A percentile compares a stretch with the other conserved stretches of the same genome.
Evolutionary conservation across 1,140 invertebrate genomes (phyloP).

Genomic region (Euura saliciscinereae): DNA sequence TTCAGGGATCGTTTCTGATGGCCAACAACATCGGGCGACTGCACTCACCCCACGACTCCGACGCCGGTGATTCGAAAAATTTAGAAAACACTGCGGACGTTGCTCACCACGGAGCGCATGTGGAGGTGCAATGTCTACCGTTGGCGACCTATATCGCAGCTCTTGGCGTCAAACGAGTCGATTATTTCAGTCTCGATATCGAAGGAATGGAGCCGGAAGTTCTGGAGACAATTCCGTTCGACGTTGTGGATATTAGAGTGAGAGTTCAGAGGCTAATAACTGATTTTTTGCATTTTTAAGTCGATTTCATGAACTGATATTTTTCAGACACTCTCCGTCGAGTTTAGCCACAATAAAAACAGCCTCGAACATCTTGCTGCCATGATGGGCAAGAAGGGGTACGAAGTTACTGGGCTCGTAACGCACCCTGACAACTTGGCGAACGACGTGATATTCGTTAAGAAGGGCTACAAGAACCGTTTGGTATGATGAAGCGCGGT

Average conservation of each 20-base stretch:
- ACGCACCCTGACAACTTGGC: conserved; percentile 49
- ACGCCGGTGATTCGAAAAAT: not conserved
- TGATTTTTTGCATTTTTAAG: not conserved
- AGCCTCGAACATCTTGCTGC: conserved; percentile 43
- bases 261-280: not conserved
- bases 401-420: conserved; percentile 48
- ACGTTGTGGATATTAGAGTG: conserved; percentile 57
- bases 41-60: conserved; percentile 28
- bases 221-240: conserved; percentile 62
- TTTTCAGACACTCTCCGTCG: conserved; percentile 51
- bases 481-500: no score
- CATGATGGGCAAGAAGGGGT: conserved; percentile 50
- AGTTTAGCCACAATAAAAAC: conserved; percentile 47
- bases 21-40: conserved; percentile 41
- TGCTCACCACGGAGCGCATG: conserved; percentile 35
- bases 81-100: conserved; percentile 32
- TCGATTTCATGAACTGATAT: no score
- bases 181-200: conserved; percentile 62
- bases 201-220: conserved; percentile 64
- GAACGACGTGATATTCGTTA: conserved; percentile 59
- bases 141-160: conserved; percentile 59
- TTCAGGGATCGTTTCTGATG: conserved; percentile 42
- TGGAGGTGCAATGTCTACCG: conserved; percentile 62
- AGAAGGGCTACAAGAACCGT: conserved; percentile 18
- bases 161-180: conserved; percentile 47